These are phyloP conservation scores for Micropterix aruncella DNA, from an alignment of 2,888 invertebrate genomes.

Conservation along the genomic window DNA sequence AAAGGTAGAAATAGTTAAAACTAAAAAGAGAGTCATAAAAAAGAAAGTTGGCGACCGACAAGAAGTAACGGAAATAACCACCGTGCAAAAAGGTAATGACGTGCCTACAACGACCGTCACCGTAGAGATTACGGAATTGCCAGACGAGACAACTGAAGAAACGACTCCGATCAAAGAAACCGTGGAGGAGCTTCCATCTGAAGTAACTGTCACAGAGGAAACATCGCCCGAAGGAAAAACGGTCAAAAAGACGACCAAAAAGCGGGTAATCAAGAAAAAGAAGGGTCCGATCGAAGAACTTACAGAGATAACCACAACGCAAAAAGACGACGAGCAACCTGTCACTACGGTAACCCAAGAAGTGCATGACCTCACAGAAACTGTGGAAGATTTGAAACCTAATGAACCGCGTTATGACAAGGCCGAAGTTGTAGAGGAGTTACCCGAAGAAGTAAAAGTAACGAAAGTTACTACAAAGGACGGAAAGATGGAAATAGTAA, in stretches of 20 bases:
- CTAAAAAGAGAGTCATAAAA: slow-evolving; percentile 16
- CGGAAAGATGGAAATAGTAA: slow-evolving; percentile 12
- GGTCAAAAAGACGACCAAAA: slow-evolving; percentile 12
- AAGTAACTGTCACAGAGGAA: not conserved
- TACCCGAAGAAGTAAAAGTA: not conserved
- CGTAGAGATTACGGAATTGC: not conserved
- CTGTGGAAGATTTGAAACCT: not conserved
- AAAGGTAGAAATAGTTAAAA: slow-evolving; percentile 19
- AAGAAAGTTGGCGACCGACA: slow-evolving; percentile 16
- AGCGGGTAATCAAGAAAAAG: slow-evolving; percentile 14
- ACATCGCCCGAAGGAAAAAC: not conserved
- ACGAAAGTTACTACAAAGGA: slow-evolving; percentile 12
- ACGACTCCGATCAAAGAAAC: not conserved
- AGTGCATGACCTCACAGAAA: not conserved
- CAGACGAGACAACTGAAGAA: not conserved
- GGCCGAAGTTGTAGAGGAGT: slow-evolving; percentile 15
- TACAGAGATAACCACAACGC: slow-evolving; percentile 13
- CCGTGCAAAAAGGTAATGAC: slow-evolving; percentile 14
- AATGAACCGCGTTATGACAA: slow-evolving; percentile 6
- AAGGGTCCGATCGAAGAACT: slow-evolving; percentile 14
- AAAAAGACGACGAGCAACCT: slow-evolving; percentile 3
- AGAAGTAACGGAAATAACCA: slow-evolving; percentile 20
- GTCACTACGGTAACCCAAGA: not conserved
- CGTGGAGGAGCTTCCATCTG: not conserved
- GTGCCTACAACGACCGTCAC: slow-evolving; percentile 9